These are phyloP conservation scores for Stichodactyla helianthus DNA, from an alignment of 64 coral and sea anemone genomes.

Conservation along the genomic window DNA sequence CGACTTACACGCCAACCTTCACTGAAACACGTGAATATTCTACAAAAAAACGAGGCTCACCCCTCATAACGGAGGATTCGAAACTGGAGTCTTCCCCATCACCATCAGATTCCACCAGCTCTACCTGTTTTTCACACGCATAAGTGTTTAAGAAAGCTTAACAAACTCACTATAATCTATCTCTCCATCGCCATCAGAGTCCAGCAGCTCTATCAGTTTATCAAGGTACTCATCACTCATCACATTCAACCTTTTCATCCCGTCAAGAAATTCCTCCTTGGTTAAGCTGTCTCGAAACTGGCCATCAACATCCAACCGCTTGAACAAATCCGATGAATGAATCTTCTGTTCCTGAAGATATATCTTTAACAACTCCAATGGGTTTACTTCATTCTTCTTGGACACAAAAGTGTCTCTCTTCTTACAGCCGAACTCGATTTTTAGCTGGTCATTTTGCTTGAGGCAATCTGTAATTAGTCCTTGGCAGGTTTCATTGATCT, in stretches of 20 bases:
- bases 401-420: constrained; percentile 58
- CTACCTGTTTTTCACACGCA: too few species aligned
- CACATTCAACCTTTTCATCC: constrained; percentile 66
- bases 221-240: constrained; percentile 67
- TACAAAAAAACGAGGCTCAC: too few species aligned
- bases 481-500: constrained; percentile 35
- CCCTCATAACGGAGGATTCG: too few species aligned
- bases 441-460: constrained; percentile 32
- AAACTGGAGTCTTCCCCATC: constrained; percentile 39
- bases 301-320: constrained; percentile 47
- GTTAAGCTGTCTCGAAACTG: constrained; percentile 75
- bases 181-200: constrained; percentile 69
- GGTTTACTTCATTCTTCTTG: constrained; percentile 54
- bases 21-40: too few species aligned
- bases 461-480: constrained; percentile 36
- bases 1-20: too few species aligned
- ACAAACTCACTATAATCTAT: constrained; percentile 90
- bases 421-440: constrained; percentile 66
- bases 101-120: constrained; percentile 38
- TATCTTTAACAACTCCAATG: constrained; percentile 61
- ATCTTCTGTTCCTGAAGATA: constrained; percentile 76
- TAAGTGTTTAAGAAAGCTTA: constrained; percentile 41
- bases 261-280: constrained; percentile 57
- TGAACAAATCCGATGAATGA: constrained; percentile 80
- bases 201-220: constrained; percentile 61